phyloP scores from a whole-genome alignment of 2,888 invertebrate species.

The Bhutanitis thaidina region DNA sequence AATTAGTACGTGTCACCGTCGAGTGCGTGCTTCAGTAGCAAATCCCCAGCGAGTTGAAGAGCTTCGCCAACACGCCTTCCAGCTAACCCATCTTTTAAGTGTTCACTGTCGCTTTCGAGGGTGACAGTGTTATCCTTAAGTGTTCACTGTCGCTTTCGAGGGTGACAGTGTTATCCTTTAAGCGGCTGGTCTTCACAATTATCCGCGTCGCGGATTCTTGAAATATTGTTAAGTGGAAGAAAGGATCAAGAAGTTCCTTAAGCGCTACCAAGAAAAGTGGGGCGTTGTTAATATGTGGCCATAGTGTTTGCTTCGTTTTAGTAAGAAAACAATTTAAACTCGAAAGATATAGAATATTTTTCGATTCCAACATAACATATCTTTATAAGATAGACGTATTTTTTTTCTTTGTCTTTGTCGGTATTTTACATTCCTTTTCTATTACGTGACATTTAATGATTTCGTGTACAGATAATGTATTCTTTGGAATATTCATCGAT shows the following conservation, averaged over 20 bases:
- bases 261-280: not conserved
- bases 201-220: constrained; percentile 11
- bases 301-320: too few relatives aligned
- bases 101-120: constrained; percentile 18
- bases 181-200: constrained; percentile 5
- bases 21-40: constrained; percentile 15
- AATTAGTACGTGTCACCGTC: constrained; percentile 19
- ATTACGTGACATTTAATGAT: too few relatives aligned
- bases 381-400: too few relatives aligned
- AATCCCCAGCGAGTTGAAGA: constrained; percentile 15
- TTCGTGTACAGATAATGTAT: too few relatives aligned
- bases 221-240: not conserved
- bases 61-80: constrained; percentile 17
- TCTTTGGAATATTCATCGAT: too few relatives aligned
- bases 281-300: not conserved
- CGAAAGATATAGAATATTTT: too few relatives aligned
- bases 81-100: constrained; percentile 12
- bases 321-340: too few relatives aligned
- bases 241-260: not conserved
- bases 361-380: too few relatives aligned
- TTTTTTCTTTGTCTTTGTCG: too few relatives aligned
- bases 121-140: constrained; percentile 18
- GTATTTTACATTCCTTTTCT: too few relatives aligned
- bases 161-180: constrained; percentile 15
- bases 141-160: constrained; percentile 18